Conservation (phyloP, 2,888 invertebrate species). For the Eupithecia inturbata region DNA sequence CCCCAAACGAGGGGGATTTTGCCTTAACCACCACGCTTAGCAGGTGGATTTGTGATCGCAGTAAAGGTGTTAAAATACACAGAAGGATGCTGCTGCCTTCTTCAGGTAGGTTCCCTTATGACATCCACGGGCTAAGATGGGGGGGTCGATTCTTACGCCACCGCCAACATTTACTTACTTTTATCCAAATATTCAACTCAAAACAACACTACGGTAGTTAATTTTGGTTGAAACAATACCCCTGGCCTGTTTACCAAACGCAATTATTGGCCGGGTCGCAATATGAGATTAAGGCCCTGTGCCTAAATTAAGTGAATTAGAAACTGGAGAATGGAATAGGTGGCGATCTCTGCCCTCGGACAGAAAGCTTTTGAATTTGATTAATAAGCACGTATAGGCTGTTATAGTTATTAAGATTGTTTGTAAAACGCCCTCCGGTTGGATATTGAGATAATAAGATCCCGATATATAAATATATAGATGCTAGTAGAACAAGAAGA, state of each 20-base stretch:
- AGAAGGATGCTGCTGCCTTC: too few species aligned
- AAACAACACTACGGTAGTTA: conserved; percentile 25
- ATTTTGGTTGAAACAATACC: conserved; percentile 16
- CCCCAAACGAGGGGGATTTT: too few species aligned
- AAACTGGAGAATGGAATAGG: conserved; percentile 57
- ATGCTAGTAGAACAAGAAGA: too few species aligned
- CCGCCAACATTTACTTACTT: not conserved
- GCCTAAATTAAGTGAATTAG: conserved; percentile 82
- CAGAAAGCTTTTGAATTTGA: conserved; percentile 44
- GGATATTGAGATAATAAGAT: too few species aligned
- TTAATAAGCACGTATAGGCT: conserved; percentile 25
- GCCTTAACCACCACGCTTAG: too few species aligned
- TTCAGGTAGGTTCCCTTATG: not conserved
- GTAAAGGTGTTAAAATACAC: too few species aligned
- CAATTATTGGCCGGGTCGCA: conserved; percentile 78
- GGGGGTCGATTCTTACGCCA: not conserved
- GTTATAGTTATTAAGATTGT: conserved; percentile 23
- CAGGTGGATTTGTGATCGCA: not conserved
- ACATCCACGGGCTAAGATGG: not conserved
- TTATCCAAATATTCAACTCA: not conserved
- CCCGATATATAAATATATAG: not conserved
- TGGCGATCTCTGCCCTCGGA: conserved; percentile 53
- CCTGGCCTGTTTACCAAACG: conserved; percentile 70
- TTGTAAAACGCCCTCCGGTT: conserved; percentile 2
- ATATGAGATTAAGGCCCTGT: conserved; percentile 76